These are phyloP conservation scores for Amorpha juglandis DNA, from an alignment of 2,888 invertebrate species.

Conservation along the genomic window DNA sequence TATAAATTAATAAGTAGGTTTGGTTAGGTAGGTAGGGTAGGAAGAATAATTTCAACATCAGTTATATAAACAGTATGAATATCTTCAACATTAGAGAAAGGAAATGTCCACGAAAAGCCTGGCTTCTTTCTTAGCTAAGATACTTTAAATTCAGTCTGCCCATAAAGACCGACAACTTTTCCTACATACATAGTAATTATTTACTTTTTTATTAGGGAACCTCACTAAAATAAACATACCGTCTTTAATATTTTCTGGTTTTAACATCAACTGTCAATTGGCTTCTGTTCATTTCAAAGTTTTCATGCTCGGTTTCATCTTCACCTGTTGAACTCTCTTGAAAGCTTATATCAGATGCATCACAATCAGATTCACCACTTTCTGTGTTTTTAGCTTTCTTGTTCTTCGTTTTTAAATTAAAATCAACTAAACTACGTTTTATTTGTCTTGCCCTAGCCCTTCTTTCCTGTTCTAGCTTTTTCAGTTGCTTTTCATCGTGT, in stretches of 20 bases:
- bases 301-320: neutral
- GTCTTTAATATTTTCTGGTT: neutral
- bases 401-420: neutral
- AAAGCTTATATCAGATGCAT: too few relatives aligned
- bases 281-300: neutral
- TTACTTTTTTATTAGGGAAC: too few relatives aligned
- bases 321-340: neutral
- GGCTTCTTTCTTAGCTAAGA: too few relatives aligned
- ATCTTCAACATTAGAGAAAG: too few relatives aligned
- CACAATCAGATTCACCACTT: neutral
- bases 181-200: too few relatives aligned
- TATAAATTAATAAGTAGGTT: too few relatives aligned
- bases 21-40: too few relatives aligned
- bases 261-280: neutral
- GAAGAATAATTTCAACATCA: too few relatives aligned
- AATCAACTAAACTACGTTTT: neutral
- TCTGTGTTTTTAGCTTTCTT: neutral
- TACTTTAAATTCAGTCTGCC: too few relatives aligned
- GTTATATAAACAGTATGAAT: too few relatives aligned
- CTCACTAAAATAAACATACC: neutral
- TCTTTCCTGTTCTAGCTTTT: neutral
- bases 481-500: neutral
- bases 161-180: too few relatives aligned
- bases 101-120: too few relatives aligned
- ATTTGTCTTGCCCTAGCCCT: neutral